Evolutionary conservation across 2,888 invertebrate species (phyloP).

Genomic region (Aspidiotus rigidus): DNA sequence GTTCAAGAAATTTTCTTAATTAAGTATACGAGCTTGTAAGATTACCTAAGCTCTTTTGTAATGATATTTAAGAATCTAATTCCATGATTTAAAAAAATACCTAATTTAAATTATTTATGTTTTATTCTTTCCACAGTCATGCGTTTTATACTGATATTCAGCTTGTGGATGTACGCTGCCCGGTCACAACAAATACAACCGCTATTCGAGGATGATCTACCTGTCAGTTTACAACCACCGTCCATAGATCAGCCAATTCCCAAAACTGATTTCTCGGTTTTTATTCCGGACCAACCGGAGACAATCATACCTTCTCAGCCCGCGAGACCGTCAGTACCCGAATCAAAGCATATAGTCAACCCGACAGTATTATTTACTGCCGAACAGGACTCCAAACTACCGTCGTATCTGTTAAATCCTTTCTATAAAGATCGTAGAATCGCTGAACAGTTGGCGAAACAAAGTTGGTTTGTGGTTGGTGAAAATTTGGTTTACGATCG

Average conservation of each 20-base stretch:
- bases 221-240: slow-evolving; percentile 26
- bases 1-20: no score
- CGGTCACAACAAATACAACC: not conserved
- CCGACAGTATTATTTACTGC: slow-evolving; percentile 13
- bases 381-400: slow-evolving; percentile 60
- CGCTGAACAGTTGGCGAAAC: slow-evolving; percentile 63
- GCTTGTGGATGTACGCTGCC: no score
- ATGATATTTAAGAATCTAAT: no score
- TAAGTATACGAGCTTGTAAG: no score
- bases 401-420: slow-evolving; percentile 56
- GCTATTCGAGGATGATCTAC: slow-evolving; percentile 17
- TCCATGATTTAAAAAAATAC: no score
- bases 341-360: slow-evolving; percentile 7
- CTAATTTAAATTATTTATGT: no score
- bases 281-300: not conserved
- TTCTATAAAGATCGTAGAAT: slow-evolving; percentile 70
- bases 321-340: not conserved
- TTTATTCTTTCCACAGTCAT: no score
- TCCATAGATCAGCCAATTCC: slow-evolving; percentile 8
- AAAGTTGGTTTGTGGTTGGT: slow-evolving; percentile 53
- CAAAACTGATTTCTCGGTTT: slow-evolving; percentile 2
- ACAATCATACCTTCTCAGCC: not conserved
- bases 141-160: no score
- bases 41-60: no score
- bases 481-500: slow-evolving; percentile 55